Conservation (phyloP, 2,113 vertebrate genomes). For the Oreotragus oreotragus region DNA sequence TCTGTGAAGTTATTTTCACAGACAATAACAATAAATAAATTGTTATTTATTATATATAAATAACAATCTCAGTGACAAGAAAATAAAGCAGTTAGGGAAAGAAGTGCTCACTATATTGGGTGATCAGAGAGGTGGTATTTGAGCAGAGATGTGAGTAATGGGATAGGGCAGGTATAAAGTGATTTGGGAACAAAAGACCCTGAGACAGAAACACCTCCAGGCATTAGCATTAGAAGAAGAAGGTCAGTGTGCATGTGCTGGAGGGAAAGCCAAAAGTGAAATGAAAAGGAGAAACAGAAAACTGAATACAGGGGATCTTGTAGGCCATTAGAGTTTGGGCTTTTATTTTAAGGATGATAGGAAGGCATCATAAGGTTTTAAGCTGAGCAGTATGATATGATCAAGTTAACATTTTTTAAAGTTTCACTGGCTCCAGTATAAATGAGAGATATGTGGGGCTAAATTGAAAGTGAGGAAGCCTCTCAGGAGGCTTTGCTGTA, state of each 20-base stretch:
- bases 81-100: background rate
- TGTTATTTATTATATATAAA: too few species aligned
- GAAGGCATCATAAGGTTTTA: background rate
- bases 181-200: background rate
- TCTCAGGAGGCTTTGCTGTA: background rate
- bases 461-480: background rate
- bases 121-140: background rate
- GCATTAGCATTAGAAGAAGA: background rate
- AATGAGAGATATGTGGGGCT: too few species aligned
- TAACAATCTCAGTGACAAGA: background rate
- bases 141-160: background rate
- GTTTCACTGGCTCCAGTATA: background rate
- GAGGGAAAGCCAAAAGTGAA: background rate
- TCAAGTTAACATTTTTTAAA: background rate
- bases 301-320: background rate
- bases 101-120: background rate
- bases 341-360: background rate
- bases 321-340: background rate
- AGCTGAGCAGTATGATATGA: background rate
- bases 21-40: too few species aligned
- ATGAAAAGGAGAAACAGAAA: background rate
- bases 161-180: background rate
- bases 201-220: background rate
- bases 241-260: background rate
- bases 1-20: too few species aligned